Base-by-base conservation (phyloP, 2,797 vertebrate genomes). In the Gambusia yucatana region DNA sequence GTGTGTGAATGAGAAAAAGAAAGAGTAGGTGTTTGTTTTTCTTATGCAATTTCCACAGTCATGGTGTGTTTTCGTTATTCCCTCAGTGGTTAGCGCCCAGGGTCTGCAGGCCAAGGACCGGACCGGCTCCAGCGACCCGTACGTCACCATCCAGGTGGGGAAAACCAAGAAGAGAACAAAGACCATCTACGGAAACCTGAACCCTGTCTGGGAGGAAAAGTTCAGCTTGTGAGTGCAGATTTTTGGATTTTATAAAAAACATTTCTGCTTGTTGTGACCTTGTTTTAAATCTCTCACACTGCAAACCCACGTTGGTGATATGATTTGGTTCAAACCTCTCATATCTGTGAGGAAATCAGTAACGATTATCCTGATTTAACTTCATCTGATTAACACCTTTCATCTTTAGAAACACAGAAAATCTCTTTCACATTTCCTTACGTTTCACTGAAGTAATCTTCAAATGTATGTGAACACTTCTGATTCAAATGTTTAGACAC, bases 151-250 rank as follows among this genome's bases (percentile, higher is more conserved):
- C 83, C 98, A 99, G 93, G 98, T 99, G 17, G 98, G 98, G 55
- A 99, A 99, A 94, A 99, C 97, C 61, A 99, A 99, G 94, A 99
- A 97, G 92, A 97, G 98, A 76, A 99, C 98, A 44, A 99, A 99
- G 93, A 99, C 98, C 0, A 99, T 99, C 89, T 99, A 98, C 52
- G 97, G 98, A 17, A 99, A 99, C 93, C 95, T 99, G 80, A 99
- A 99, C 92, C 98, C 98, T 0, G 94, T 99, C 73, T 99, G 98
- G 98, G 98, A 99, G 81, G 98, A 99, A 79, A 98, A 97, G 52
- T 99, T 97, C 87, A 96, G 97, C 90, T 99, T 99, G 98, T 99
- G 91, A 98, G 98, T 92, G 59, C 14, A 71, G 7, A 25, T 47
- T 61, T 50, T 25, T 0, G 47, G 47, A 5, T 48, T 22, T 22